Conservation (phyloP, 2,113 vertebrate genomes). For the Bucco capensis region DNA sequence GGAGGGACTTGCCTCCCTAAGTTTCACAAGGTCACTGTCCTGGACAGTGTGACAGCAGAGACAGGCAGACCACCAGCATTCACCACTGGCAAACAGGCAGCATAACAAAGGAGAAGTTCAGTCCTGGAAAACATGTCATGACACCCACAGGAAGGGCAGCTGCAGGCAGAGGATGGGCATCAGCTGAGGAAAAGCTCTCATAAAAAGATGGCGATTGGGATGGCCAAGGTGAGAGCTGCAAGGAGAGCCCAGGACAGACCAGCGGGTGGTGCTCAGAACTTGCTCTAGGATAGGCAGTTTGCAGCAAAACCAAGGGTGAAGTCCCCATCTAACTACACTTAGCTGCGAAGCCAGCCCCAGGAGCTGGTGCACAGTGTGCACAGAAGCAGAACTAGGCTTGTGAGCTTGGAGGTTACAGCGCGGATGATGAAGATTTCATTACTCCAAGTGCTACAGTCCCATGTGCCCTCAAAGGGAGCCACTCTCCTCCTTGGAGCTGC, state of each 20-base stretch:
- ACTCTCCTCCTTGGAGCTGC: background rate
- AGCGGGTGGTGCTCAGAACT: background rate
- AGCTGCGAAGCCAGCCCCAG: fast-evolving
- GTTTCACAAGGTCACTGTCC: background rate
- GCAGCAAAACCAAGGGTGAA: background rate
- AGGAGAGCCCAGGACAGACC: background rate
- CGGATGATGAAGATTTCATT: background rate
- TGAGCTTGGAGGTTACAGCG: background rate
- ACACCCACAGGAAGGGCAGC: background rate
- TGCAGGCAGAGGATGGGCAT: background rate
- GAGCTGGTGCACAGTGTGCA: fast-evolving
- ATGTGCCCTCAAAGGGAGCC: background rate
- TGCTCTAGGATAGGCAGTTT: background rate
- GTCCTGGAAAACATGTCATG: background rate
- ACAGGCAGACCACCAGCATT: background rate
- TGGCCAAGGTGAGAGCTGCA: background rate
- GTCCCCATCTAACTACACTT: background rate
- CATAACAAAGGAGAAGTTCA: background rate
- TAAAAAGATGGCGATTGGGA: background rate
- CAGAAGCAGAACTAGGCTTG: background rate
- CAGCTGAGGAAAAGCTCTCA: background rate
- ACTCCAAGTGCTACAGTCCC: background rate
- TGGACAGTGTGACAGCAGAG: background rate
- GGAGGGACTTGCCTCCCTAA: background rate
- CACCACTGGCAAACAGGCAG: background rate